These are phyloP conservation scores for Castor canadensis DNA, from an alignment of 2,113 vertebrate genomes.

Conservation along the genomic window DNA sequence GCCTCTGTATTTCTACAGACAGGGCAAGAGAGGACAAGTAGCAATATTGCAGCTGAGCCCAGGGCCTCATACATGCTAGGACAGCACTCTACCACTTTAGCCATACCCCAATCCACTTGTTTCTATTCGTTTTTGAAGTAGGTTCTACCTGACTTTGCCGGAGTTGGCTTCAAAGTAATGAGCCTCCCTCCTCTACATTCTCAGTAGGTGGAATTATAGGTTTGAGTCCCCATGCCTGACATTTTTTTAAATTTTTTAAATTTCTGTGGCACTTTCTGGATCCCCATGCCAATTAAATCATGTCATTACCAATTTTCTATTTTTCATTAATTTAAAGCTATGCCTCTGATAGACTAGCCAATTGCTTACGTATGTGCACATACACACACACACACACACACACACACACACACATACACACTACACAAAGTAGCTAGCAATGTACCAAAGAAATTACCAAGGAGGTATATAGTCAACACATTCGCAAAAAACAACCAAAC, in stretches of 20 bases:
- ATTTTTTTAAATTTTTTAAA: too few relatives aligned
- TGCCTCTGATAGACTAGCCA: not conserved
- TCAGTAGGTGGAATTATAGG: too few relatives aligned
- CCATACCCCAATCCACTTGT: too few relatives aligned
- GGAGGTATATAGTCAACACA: not conserved
- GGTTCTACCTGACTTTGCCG: too few relatives aligned
- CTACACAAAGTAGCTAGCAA: not conserved
- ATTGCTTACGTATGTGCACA: not conserved
- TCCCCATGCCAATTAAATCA: not conserved
- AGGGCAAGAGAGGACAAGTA: not conserved
- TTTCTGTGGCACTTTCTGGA: too few relatives aligned
- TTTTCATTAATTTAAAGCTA: not conserved
- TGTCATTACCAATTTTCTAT: not conserved
- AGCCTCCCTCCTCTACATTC: too few relatives aligned
- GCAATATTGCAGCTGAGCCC: too few relatives aligned
- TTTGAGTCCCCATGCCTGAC: too few relatives aligned
- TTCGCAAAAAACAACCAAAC: not conserved
- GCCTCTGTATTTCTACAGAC: not conserved
- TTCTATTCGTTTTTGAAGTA: too few relatives aligned
- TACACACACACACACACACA: accelerated
- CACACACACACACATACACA: not conserved
- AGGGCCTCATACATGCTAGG: too few relatives aligned
- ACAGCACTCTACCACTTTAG: too few relatives aligned
- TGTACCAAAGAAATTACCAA: not conserved
- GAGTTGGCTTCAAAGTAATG: too few relatives aligned